A percentile compares a stretch with the other conserved stretches of the same genome.
phyloP scores from a whole-genome alignment of 2,888 invertebrate genomes.

The Watsonalla binaria region DNA sequence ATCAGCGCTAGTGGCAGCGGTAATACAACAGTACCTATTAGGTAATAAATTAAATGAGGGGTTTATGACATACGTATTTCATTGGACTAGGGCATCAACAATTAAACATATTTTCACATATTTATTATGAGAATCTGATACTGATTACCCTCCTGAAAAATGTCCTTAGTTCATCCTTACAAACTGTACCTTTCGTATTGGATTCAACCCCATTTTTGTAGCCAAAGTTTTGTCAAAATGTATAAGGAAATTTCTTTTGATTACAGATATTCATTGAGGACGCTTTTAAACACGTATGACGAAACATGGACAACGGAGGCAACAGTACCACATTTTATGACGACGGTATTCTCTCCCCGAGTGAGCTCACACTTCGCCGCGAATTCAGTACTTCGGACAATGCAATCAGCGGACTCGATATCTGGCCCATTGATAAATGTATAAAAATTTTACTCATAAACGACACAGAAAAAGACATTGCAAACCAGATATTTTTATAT shows the following conservation, averaged over 20 bases:
- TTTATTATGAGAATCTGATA: too few species aligned
- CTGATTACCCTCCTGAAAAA: too few species aligned
- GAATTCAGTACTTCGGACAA: conserved; percentile 37
- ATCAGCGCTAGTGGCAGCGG: too few species aligned
- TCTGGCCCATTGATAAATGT: conserved; percentile 63
- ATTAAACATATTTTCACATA: too few species aligned
- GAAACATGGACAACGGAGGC: conserved; percentile 68
- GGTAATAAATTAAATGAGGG: too few species aligned
- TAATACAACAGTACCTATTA: too few species aligned
- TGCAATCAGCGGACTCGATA: conserved; percentile 24
- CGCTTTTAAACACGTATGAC: conserved; percentile 51
- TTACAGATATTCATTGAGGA: conserved; percentile 43
- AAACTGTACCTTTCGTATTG: too few species aligned
- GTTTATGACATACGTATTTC: too few species aligned
- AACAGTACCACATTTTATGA: conserved; percentile 73
- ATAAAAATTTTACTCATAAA: conserved; percentile 44
- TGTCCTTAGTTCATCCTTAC: too few species aligned
- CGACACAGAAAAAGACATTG: conserved; percentile 37
- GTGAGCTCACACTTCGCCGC: conserved; percentile 37
- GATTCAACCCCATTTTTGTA: conserved; percentile 6
- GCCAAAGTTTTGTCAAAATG: neutral
- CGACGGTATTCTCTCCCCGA: conserved; percentile 33
- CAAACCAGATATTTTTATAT: conserved; percentile 35
- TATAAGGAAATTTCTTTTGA: conserved; percentile 21
- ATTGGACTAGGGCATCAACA: too few species aligned